These are phyloP conservation scores for Xerus rutilus DNA, from an alignment of 2,797 vertebrate species.

Conservation along the genomic window DNA sequence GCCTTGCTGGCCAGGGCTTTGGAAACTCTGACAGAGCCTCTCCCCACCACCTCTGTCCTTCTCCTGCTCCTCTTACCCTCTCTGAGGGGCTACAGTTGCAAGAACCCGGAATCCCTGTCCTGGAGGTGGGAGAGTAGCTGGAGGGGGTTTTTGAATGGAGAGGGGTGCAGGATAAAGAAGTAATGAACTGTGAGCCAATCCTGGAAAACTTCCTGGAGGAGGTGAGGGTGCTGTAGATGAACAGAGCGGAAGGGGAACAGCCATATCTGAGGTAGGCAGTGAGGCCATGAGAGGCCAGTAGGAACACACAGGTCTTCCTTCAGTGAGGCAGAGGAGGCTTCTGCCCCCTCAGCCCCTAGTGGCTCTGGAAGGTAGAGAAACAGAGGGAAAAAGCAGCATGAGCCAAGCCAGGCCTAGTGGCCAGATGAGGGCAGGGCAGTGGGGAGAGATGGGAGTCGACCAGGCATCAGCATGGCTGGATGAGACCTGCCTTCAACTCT, in stretches of 20 bases:
- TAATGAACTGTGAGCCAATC: conserved; percentile 22
- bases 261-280: not conserved
- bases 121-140: not conserved
- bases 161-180: conserved; percentile 1
- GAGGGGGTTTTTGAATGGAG: not conserved
- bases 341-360: not conserved
- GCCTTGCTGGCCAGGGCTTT: conserved; percentile 78
- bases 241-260: not conserved
- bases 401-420: not conserved
- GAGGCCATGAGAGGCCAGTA: not conserved
- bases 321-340: not conserved
- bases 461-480: not conserved
- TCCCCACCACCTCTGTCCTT: conserved; percentile 31
- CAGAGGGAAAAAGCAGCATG: not conserved
- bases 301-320: not conserved
- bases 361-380: not conserved
- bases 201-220: conserved; percentile 52
- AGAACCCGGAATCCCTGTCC: conserved; percentile 28
- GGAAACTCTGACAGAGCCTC: conserved; percentile 86
- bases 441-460: not conserved
- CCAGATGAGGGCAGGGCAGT: not conserved
- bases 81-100: not conserved
- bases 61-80: conserved; percentile 41
- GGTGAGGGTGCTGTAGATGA: not conserved
- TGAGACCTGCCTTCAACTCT: not conserved